Evolutionary conservation across 1,140 invertebrate species (phyloP).

Genomic region (Drosophila trapezifrons): DNA sequence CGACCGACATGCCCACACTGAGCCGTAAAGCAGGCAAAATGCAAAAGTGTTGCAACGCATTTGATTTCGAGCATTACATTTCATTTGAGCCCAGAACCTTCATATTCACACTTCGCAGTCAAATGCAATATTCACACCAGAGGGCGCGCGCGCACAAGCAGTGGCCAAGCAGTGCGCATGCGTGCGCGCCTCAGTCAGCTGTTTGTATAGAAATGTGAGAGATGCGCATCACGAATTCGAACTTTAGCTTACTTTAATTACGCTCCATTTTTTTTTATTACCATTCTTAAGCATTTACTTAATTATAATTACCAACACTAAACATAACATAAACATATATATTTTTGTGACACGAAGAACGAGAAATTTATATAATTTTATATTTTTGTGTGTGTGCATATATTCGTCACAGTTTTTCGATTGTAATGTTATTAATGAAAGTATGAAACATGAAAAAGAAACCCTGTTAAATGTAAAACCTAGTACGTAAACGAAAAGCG

Average conservation of each 20-base stretch:
- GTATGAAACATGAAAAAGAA: slow-evolving; percentile 20
- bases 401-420: slow-evolving; percentile 61
- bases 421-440: slow-evolving; percentile 62
- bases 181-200: slow-evolving; percentile 22
- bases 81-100: slow-evolving; percentile 9
- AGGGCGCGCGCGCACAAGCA: slow-evolving; percentile 6
- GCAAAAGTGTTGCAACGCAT: slow-evolving; percentile 41
- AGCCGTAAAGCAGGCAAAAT: slow-evolving; percentile 6
- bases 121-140: slow-evolving; percentile 29
- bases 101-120: slow-evolving; percentile 15
- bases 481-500: slow-evolving; percentile 28
- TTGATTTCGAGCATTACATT: slow-evolving; percentile 29
- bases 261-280: slow-evolving; percentile 55
- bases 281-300: slow-evolving; percentile 72
- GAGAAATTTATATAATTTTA: slow-evolving; percentile 56
- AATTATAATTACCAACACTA: slow-evolving; percentile 64
- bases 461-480: slow-evolving; percentile 43
- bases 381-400: slow-evolving; percentile 79
- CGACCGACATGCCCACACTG: slow-evolving; percentile 14
- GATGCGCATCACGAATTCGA: slow-evolving; percentile 31
- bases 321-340: slow-evolving; percentile 23
- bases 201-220: slow-evolving; percentile 47
- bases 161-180: slow-evolving; percentile 15
- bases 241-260: slow-evolving; percentile 38
- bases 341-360: slow-evolving; percentile 28